phyloP scores from a whole-genome alignment of 2,888 invertebrate genomes.

The Eristalis arbustorum region DNA sequence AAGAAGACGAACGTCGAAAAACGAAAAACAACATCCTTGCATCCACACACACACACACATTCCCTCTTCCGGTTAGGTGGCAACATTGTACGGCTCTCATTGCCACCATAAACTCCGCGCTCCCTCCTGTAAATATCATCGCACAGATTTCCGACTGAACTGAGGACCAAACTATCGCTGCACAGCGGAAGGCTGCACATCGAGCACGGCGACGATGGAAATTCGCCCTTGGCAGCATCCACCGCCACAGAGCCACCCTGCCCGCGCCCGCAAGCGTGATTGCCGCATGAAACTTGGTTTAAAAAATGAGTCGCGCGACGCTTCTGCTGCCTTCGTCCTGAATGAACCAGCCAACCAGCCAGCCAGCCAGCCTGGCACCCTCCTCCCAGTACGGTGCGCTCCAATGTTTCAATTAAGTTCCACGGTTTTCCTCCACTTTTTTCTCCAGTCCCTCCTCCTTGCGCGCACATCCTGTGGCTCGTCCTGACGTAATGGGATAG shows the following conservation, averaged over 20 bases:
- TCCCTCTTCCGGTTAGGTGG: background rate
- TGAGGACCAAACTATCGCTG: conserved; percentile 1
- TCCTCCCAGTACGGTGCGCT: conserved; percentile 37
- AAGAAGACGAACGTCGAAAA: conserved; percentile 23
- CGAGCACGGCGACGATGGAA: conserved; percentile 12
- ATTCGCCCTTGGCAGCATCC: background rate
- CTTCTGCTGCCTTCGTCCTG: conserved; percentile 25
- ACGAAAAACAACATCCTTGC: background rate
- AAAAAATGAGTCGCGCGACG: conserved; percentile 63
- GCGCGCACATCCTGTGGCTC: background rate
- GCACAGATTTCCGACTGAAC: conserved; percentile 53
- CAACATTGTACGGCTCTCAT: background rate
- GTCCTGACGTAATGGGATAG: conserved; percentile 10
- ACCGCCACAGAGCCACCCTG: background rate
- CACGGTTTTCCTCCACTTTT: conserved; percentile 35
- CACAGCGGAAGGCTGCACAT: background rate
- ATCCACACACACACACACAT: conserved; percentile 23
- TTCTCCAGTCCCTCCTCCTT: background rate
- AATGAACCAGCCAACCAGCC: conserved; percentile 37
- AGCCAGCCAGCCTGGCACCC: background rate
- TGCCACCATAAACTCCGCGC: background rate
- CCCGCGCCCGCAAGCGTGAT: conserved; percentile 8
- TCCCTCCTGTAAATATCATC: conserved; percentile 42
- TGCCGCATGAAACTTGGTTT: conserved; percentile 63
- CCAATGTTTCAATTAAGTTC: conserved; percentile 67